Percentiles rank a stretch among this genome's conserved stretches.
Conservation (phyloP, 2,797 vertebrate genomes). For the Anguilla megastoma region DNA sequence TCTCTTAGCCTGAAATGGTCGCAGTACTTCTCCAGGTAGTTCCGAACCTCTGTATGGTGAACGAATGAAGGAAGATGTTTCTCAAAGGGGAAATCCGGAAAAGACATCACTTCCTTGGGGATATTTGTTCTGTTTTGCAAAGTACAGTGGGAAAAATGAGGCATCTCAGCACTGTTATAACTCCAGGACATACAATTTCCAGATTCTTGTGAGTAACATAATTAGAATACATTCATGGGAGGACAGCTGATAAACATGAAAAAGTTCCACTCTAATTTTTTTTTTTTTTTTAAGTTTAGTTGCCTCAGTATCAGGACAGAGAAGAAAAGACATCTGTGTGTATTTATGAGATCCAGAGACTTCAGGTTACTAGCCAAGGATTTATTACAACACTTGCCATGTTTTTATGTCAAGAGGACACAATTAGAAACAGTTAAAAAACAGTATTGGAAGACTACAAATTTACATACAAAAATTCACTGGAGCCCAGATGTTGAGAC, state of each 20-base stretch:
- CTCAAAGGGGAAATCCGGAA: constrained; percentile 67
- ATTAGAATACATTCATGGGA: not conserved
- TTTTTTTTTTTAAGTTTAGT: not conserved
- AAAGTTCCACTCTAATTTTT: not conserved
- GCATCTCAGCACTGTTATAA: not conserved
- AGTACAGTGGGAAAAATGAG: not conserved
- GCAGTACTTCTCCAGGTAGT: constrained; percentile 66
- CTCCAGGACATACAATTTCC: not conserved
- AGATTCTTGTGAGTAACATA: not conserved
- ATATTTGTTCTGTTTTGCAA: constrained; percentile 64
- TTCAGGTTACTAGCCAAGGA: no score
- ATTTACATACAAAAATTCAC: no score
- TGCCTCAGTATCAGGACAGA: no score
- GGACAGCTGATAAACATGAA: not conserved
- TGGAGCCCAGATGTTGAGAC: no score
- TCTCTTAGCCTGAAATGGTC: constrained; percentile 56
- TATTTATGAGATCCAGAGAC: not conserved
- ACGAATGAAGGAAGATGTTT: constrained; percentile 63
- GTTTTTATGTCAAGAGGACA: no score
- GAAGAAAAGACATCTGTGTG: no score
- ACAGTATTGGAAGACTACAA: no score
- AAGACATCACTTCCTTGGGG: constrained; percentile 71
- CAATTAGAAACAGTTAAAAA: no score
- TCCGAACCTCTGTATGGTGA: constrained; percentile 63
- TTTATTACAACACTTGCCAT: no score